Evolutionary conservation across 2,888 invertebrate species (phyloP).

Genomic region (Sclerodermus sp.): DNA sequence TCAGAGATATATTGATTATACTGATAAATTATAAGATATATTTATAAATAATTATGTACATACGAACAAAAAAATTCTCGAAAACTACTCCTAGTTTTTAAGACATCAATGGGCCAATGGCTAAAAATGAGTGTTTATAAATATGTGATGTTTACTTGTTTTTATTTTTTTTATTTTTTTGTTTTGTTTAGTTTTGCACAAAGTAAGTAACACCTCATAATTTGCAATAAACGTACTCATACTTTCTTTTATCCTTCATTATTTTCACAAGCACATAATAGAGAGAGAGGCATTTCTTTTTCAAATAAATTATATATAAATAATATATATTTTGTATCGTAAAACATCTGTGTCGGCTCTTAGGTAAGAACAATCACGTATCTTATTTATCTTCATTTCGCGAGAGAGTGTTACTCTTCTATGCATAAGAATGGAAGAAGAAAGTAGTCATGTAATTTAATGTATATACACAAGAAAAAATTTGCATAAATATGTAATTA

Average conservation of each 20-base stretch:
- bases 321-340: not conserved
- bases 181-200: constrained; percentile 9
- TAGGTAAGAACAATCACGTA: constrained; percentile 20
- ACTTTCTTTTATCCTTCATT: not conserved
- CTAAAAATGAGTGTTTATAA: constrained; percentile 7
- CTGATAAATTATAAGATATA: constrained; percentile 46
- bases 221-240: not conserved
- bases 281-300: not conserved
- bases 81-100: constrained; percentile 25
- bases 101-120: constrained; percentile 18
- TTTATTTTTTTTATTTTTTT: too few relatives aligned
- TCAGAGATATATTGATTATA: constrained; percentile 28
- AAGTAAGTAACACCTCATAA: constrained; percentile 3
- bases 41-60: constrained; percentile 49
- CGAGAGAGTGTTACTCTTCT: too few relatives aligned
- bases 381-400: too few relatives aligned
- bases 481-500: too few relatives aligned
- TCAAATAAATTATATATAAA: not conserved
- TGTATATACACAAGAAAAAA: too few relatives aligned
- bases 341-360: constrained; percentile 11
- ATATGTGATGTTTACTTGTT: not conserved
- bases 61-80: constrained; percentile 32
- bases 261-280: too few relatives aligned
- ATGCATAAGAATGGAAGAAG: too few relatives aligned
- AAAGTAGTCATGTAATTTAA: constrained; percentile 21